Conservation (phyloP, 1,140 invertebrate genomes). For the Rhagoletis zephyria region DNA sequence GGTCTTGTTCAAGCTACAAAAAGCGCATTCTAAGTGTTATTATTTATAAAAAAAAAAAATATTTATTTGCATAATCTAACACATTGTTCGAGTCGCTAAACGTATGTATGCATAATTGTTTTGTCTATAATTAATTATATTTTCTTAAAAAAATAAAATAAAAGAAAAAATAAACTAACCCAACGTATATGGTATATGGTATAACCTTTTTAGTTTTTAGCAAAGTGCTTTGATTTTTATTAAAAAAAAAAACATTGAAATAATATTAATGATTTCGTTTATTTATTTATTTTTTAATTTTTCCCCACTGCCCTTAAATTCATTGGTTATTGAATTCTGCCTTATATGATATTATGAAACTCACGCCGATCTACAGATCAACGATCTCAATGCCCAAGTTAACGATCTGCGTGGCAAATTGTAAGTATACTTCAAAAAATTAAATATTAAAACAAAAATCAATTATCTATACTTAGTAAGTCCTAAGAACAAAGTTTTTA, state of each 20-base stretch:
- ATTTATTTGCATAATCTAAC: not conserved
- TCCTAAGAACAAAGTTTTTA: too few species aligned
- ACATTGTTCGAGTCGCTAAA: not conserved
- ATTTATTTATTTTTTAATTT: not conserved
- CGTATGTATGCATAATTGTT: not conserved
- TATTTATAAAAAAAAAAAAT: not conserved
- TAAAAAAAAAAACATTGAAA: not conserved
- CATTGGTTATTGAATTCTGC: not conserved
- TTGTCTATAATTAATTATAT: not conserved
- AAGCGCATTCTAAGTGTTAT: slow-evolving; percentile 17
- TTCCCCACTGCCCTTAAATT: not conserved
- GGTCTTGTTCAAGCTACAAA: not conserved
- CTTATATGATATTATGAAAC: not conserved
- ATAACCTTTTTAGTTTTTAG: not conserved
- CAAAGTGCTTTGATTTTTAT: slow-evolving; percentile 20
- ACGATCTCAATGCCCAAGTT: slow-evolving; percentile 98
- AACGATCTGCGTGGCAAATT: slow-evolving; percentile 99
- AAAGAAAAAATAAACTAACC: not conserved
- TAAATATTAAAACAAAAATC: too few species aligned
- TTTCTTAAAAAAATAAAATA: not conserved
- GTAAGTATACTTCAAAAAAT: slow-evolving; percentile 81
- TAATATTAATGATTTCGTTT: not conserved
- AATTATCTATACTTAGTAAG: too few species aligned
- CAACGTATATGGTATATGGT: not conserved
- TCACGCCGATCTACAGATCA: slow-evolving; percentile 81